Percentiles rank a stretch among this genome's conserved stretches.
Evolutionary conservation across 92 coral and sea anemone species (phyloP).

Genomic region (Plumapathes pennacea): DNA sequence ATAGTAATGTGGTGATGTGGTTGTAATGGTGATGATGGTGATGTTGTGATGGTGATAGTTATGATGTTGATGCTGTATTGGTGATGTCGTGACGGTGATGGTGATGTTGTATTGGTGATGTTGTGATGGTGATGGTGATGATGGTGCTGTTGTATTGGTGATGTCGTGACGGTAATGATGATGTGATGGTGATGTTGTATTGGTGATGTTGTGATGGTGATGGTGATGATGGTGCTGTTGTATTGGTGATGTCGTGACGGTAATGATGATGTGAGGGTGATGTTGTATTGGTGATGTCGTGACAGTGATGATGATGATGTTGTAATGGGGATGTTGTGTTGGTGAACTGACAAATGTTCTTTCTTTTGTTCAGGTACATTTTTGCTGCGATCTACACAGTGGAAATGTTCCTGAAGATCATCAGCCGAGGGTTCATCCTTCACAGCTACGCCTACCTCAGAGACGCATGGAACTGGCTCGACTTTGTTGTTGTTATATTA

Average conservation of each 20-base stretch:
- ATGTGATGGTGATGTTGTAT: no score
- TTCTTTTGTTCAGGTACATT: conserved; percentile 54
- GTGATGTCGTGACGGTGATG: no score
- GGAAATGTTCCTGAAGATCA: conserved; percentile 84
- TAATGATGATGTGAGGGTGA: not conserved
- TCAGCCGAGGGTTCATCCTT: conserved; percentile 82
- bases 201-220: not conserved
- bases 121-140: no score
- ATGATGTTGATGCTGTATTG: no score
- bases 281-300: not conserved
- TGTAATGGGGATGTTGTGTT: no score
- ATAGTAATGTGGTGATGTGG: no score
- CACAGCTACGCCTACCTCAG: conserved; percentile 85
- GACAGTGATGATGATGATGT: not conserved
- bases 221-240: not conserved
- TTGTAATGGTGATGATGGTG: no score
- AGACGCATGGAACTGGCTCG: conserved; percentile 88
- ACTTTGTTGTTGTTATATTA: conserved; percentile 85
- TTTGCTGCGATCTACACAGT: conserved; percentile 84
- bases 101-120: no score
- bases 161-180: no score
- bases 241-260: not conserved
- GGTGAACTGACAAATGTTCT: no score
- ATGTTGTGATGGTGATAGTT: no score
- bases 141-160: no score